Conservation (phyloP, 1,140 invertebrate species). For the Macrotrachela quadricornifera region DNA sequence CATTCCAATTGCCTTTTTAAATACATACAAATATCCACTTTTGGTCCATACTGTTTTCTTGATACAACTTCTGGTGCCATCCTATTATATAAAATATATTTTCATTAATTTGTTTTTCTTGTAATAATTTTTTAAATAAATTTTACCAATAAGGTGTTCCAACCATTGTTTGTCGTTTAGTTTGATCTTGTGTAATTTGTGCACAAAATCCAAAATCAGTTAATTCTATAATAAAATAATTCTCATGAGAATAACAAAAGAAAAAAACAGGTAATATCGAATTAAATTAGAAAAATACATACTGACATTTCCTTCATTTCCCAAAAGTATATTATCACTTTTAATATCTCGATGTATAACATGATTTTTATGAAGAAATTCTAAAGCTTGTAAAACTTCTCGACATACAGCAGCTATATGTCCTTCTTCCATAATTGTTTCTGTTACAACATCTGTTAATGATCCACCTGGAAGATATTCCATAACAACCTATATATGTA, state of each 20-base stretch:
- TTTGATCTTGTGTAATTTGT: slow-evolving; percentile 94
- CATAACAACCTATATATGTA: slow-evolving; percentile 50
- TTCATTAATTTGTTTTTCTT: too few species aligned
- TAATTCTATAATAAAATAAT: slow-evolving; percentile 26
- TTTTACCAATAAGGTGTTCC: slow-evolving; percentile 24
- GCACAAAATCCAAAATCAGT: slow-evolving; percentile 99
- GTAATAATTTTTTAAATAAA: too few species aligned
- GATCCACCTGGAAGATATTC: slow-evolving; percentile 94
- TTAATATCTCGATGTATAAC: slow-evolving; percentile 96
- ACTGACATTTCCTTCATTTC: slow-evolving; percentile 91
- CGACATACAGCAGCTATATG: slow-evolving; percentile 93
- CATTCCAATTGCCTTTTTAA: too few species aligned
- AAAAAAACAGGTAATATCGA: too few species aligned
- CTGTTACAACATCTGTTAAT: slow-evolving; percentile 95
- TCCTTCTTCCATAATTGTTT: slow-evolving; percentile 99
- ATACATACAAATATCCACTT: slow-evolving; percentile 74
- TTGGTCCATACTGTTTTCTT: slow-evolving; percentile 48
- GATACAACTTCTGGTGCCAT: slow-evolving; percentile 72
- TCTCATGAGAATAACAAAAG: too few species aligned
- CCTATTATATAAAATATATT: too few species aligned
- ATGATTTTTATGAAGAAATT: slow-evolving; percentile 91
- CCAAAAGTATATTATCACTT: slow-evolving; percentile 90
- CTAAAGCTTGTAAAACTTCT: slow-evolving; percentile 77
- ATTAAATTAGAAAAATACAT: too few species aligned
- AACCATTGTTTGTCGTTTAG: slow-evolving; percentile 95